Conservation (phyloP, 2,888 invertebrate genomes). For the Epiblema foenella region DNA sequence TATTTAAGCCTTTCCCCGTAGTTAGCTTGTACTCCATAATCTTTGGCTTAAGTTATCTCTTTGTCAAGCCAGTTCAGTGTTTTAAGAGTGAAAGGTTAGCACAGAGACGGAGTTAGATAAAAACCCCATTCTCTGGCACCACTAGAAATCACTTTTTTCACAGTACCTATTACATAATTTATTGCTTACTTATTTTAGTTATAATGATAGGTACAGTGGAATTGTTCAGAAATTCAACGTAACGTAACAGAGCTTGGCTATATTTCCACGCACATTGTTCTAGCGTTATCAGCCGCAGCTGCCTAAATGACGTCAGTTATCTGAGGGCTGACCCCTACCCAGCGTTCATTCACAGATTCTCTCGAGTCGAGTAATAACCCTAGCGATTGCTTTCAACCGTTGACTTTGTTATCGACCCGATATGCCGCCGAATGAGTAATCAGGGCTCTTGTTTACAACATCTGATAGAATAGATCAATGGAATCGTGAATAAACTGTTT, state of each 20-base stretch:
- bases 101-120: too few relatives aligned
- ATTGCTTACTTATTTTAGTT: too few relatives aligned
- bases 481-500: background rate
- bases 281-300: slow-evolving; percentile 49
- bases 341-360: slow-evolving; percentile 61
- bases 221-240: background rate
- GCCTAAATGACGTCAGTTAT: slow-evolving; percentile 51
- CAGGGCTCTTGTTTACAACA: slow-evolving; percentile 23
- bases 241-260: slow-evolving; percentile 11
- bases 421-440: slow-evolving; percentile 17
- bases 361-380: slow-evolving; percentile 44
- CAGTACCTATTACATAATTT: too few relatives aligned
- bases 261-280: slow-evolving; percentile 10
- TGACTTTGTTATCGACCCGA: slow-evolving; percentile 24
- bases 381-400: slow-evolving; percentile 40
- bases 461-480: slow-evolving; percentile 9
- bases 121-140: too few relatives aligned
- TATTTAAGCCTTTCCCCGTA: too few relatives aligned
- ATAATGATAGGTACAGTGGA: too few relatives aligned
- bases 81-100: too few relatives aligned
- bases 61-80: too few relatives aligned
- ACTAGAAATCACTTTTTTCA: too few relatives aligned
- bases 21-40: too few relatives aligned
- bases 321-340: slow-evolving; percentile 53
- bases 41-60: too few relatives aligned